Base-by-base conservation (phyloP, 23 tunicate genomes). In the Halocynthia aurantium region DNA sequence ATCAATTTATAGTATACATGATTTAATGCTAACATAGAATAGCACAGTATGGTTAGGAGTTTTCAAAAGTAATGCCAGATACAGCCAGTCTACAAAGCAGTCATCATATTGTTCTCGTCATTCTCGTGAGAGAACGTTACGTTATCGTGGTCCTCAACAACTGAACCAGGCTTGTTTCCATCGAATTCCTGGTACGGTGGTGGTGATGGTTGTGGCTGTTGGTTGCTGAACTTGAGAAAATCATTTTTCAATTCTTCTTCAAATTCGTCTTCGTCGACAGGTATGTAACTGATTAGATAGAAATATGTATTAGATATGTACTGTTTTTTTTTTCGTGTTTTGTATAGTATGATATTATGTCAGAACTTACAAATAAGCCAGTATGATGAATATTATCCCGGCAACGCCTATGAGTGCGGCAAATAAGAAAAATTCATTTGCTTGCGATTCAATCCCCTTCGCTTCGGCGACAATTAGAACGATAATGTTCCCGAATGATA, bases 401-500 rank as follows among this genome's bases (percentile, higher is more conserved):
- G 96, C 96, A 7, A 83, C 83, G 55, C 82, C 84, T 22, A 96
- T 84, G 6, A 96, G 77, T 12, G 93, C 99, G 53, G 99, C 99
- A 83, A 96, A 96, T 17, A 96, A 67, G 81, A 96, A 96, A 67
- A 90, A 96, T 66, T 96, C 99, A 20, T 76, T 88, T 6, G 91
- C 82, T 80, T 91, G 93, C 51, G 84, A 87, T 55, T 92, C 98
- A 53, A 92, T 77, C 8, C 84, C 87, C 75, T 86, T 76, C 2
- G 87, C 92, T 69, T 85, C 98, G 17, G 96, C 93, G 70, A 96
- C 81, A 57, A 96, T 85, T 2, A 96, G 74, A 31, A 90, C 99
- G 50, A 96, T 96, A 74, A 96, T 87, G 73, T 96, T 96, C 0
- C 99, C 99, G 64, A 96, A 91, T 52, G 97, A 96, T 10, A 96